Percentiles rank a stretch among this genome's conserved stretches.
phyloP scores from a whole-genome alignment of 1,140 invertebrate species.

The Sarcophaga bullata region DNA sequence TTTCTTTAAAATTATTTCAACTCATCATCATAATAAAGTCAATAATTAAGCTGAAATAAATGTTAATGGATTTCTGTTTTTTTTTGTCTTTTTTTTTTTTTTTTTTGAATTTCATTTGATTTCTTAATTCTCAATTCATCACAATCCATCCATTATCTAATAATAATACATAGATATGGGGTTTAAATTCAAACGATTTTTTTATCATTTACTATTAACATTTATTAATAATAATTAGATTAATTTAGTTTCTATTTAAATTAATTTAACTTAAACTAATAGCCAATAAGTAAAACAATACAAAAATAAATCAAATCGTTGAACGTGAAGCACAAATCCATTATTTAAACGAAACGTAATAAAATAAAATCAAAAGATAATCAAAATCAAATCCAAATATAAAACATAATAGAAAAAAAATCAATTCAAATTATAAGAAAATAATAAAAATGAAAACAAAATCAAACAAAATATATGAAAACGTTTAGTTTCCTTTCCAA shows the following conservation, averaged over 20 bases:
- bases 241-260: not conserved
- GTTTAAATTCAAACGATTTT: no score
- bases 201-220: no score
- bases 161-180: no score
- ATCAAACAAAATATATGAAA: not conserved
- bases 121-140: not conserved
- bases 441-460: not conserved
- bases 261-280: slow-evolving; percentile 6
- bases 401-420: not conserved
- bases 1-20: not conserved
- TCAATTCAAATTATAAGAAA: not conserved
- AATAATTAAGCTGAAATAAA: not conserved
- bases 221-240: not conserved
- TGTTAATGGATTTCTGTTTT: no score
- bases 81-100: not conserved
- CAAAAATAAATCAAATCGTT: no score
- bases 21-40: slow-evolving; percentile 1
- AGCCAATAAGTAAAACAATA: not conserved
- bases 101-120: not conserved
- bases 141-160: no score
- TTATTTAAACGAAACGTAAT: not conserved
- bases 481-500: not conserved
- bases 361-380: not conserved
- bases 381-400: not conserved
- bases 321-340: no score